These are phyloP conservation scores for Synanceia verrucosa DNA, from an alignment of 2,797 vertebrate species.

Conservation along the genomic window DNA sequence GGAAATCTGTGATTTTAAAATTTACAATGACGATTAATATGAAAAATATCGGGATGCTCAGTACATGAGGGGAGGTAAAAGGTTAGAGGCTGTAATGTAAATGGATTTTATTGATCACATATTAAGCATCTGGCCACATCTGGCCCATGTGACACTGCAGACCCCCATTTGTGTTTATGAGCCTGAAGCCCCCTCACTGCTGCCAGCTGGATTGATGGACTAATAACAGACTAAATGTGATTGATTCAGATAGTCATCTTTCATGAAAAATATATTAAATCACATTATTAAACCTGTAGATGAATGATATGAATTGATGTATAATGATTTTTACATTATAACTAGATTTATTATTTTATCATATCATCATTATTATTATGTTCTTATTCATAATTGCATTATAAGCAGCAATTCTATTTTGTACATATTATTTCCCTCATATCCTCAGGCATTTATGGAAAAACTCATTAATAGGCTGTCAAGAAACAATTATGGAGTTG, in stretches of 20 bases:
- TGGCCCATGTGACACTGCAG: slow-evolving; percentile 1
- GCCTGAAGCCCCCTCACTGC: not conserved
- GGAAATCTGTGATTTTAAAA: too few species aligned
- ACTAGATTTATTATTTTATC: not conserved
- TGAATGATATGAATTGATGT: not conserved
- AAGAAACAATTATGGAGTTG: slow-evolving; percentile 8
- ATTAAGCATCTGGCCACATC: slow-evolving; percentile 28
- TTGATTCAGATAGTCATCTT: not conserved
- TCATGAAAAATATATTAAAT: not conserved
- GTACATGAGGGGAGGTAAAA: not conserved
- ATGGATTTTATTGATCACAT: slow-evolving; percentile 25
- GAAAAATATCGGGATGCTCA: not conserved
- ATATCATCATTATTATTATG: not conserved
- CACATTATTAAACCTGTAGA: not conserved
- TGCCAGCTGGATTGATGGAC: not conserved
- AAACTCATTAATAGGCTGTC: slow-evolving; percentile 33
- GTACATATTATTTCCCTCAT: not conserved
- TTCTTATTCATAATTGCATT: not conserved
- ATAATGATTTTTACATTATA: not conserved
- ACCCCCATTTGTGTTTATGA: not conserved
- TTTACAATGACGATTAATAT: not conserved
- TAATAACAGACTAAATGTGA: not conserved
- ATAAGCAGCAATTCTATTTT: not conserved
- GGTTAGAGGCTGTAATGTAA: not conserved
- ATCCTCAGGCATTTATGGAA: slow-evolving; percentile 15